A percentile compares a stretch with the other conserved stretches of the same genome.
Conservation (phyloP, 2,797 vertebrate genomes). For the Hemibagrus guttatus region DNA sequence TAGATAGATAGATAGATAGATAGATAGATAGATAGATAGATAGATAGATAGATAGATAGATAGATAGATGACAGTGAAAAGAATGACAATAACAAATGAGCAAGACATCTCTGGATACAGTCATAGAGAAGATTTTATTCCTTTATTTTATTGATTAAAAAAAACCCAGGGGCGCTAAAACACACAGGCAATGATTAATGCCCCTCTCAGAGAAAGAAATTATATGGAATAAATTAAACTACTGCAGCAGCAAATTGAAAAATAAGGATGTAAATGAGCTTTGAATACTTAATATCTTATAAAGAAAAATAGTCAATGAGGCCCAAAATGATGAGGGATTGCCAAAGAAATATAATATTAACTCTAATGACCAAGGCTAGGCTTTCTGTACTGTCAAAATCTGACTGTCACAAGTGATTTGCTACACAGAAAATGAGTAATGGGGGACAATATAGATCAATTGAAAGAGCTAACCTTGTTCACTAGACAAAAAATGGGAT, state of each 20-base stretch:
- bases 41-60: constrained; percentile 22
- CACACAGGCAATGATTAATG: constrained; percentile 95
- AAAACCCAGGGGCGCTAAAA: constrained; percentile 88
- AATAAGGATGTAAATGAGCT: constrained; percentile 97
- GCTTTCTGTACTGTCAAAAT: constrained; percentile 61
- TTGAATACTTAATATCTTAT: constrained; percentile 95
- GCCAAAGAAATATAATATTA: constrained; percentile 72
- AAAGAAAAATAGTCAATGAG: constrained; percentile 81
- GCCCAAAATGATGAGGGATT: constrained; percentile 79
- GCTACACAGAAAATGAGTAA: constrained; percentile 65
- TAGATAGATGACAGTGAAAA: background rate
- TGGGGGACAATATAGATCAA: constrained; percentile 65
- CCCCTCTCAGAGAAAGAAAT: constrained; percentile 95
- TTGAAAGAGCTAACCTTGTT: constrained; percentile 67
- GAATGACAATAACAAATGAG: constrained; percentile 29
- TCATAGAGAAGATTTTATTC: constrained; percentile 70
- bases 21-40: constrained; percentile 25
- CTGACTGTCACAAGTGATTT: constrained; percentile 64
- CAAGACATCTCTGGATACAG: constrained; percentile 46
- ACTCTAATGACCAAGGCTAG: constrained; percentile 63
- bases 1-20: constrained; percentile 12
- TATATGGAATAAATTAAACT: constrained; percentile 98
- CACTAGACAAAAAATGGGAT: constrained; percentile 62
- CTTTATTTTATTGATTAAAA: constrained; percentile 75
- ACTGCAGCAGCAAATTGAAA: constrained; percentile 97